Evolutionary conservation across 2,797 vertebrate species (phyloP).

Genomic region (Falco novaeseelandiae): DNA sequence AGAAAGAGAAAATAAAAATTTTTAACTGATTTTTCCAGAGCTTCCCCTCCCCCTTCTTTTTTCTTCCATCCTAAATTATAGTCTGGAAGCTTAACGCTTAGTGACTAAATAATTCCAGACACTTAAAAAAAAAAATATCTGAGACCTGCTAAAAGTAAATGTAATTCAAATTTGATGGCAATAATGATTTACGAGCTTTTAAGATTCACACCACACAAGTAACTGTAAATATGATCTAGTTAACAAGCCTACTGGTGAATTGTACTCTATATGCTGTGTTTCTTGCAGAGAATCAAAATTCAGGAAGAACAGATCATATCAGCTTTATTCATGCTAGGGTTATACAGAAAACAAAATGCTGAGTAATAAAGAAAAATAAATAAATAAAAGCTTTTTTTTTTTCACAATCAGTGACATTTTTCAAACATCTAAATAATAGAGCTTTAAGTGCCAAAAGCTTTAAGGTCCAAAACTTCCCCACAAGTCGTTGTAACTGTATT

Average conservation of each 20-base stretch:
- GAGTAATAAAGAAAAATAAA: neutral
- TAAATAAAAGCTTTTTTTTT: neutral
- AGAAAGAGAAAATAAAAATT: neutral
- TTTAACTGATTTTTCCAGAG: neutral
- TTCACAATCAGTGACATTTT: neutral
- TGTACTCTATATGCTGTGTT: neutral
- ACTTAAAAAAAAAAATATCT: neutral
- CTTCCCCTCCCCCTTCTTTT: accelerated
- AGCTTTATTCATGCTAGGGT: neutral
- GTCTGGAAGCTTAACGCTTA: neutral
- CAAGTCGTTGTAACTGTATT: neutral
- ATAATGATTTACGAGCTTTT: neutral
- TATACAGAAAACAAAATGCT: neutral
- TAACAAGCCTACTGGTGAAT: neutral
- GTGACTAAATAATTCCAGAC: neutral
- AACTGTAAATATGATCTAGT: neutral
- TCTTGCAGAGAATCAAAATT: neutral
- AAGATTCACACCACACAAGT: neutral
- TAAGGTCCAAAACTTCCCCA: neutral
- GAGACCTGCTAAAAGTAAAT: neutral
- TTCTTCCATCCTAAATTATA: neutral
- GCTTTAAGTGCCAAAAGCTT: neutral
- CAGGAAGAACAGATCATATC: neutral
- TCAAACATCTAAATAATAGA: neutral
- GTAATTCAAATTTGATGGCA: neutral